phyloP scores from a whole-genome alignment of 2,888 invertebrate species.

The Perdita meconis region DNA sequence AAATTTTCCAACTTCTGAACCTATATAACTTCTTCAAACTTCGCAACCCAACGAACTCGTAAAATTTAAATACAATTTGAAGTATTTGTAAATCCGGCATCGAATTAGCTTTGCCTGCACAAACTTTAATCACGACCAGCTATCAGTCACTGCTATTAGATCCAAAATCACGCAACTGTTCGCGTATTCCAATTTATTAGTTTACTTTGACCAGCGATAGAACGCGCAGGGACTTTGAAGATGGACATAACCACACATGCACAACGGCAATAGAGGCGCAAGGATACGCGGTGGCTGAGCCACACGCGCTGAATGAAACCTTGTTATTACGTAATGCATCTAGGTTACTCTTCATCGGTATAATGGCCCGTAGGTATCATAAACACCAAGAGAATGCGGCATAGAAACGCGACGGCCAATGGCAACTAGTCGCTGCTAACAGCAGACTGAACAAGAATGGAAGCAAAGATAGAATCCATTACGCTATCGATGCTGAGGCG shows the following conservation, averaged over 20 bases:
- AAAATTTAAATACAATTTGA: too few relatives aligned
- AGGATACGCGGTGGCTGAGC: background rate
- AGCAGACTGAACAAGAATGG: conserved; percentile 16
- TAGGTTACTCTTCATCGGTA: conserved; percentile 16
- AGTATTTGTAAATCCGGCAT: too few relatives aligned
- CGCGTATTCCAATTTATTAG: too few relatives aligned
- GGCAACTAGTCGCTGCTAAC: conserved; percentile 17
- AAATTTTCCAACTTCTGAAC: too few relatives aligned
- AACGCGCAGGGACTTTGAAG: background rate
- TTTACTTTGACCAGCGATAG: background rate
- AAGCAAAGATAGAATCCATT: conserved; percentile 7
- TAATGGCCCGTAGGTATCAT: conserved; percentile 9
- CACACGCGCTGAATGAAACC: background rate
- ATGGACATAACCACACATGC: background rate
- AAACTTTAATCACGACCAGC: too few relatives aligned
- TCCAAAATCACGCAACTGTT: too few relatives aligned
- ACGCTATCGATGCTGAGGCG: background rate
- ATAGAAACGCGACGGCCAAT: conserved; percentile 21
- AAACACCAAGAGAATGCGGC: conserved; percentile 1
- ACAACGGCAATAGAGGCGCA: background rate
- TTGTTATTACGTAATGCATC: conserved; percentile 19
- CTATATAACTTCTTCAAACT: too few relatives aligned
- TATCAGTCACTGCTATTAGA: too few relatives aligned
- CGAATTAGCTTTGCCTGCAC: too few relatives aligned
- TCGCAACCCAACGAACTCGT: too few relatives aligned